phyloP scores from a whole-genome alignment of 2,797 vertebrate species.

The Sciaenops ocellatus region DNA sequence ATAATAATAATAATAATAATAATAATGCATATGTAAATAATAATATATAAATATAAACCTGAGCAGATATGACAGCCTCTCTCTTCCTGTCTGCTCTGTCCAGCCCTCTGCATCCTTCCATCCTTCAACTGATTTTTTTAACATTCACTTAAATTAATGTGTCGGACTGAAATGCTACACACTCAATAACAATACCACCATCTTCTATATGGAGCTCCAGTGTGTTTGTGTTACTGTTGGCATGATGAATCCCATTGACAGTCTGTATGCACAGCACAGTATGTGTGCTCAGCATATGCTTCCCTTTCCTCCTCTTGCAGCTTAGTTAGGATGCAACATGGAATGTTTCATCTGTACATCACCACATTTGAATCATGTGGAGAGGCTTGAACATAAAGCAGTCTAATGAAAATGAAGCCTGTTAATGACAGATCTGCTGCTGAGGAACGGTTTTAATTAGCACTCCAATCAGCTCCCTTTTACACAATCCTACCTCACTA shows the following conservation, averaged over 20 bases:
- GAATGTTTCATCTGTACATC: neutral
- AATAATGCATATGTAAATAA: too few species aligned
- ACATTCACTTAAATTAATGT: neutral
- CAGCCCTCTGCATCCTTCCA: neutral
- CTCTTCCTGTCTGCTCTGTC: neutral
- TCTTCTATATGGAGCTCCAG: neutral
- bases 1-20: too few species aligned
- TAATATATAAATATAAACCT: neutral
- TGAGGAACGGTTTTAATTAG: conserved; percentile 51
- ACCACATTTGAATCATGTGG: neutral
- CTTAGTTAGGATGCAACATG: neutral
- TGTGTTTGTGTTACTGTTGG: neutral
- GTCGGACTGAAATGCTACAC: neutral
- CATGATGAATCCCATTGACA: neutral
- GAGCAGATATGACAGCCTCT: conserved; percentile 9
- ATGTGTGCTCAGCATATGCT: neutral
- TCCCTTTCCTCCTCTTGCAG: neutral
- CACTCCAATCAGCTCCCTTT: conserved; percentile 40
- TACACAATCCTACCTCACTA: conserved; percentile 27
- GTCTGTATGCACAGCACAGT: too few species aligned
- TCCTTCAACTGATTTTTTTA: neutral
- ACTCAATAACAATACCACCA: neutral
- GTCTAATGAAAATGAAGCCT: conserved; percentile 32
- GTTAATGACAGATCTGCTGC: conserved; percentile 34
- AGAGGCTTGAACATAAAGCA: conserved; percentile 17